Evolutionary conservation across 2,797 vertebrate species (phyloP), one percentile per base, ranked within the genome.

Genomic region (Miichthys miiuy): DNA sequence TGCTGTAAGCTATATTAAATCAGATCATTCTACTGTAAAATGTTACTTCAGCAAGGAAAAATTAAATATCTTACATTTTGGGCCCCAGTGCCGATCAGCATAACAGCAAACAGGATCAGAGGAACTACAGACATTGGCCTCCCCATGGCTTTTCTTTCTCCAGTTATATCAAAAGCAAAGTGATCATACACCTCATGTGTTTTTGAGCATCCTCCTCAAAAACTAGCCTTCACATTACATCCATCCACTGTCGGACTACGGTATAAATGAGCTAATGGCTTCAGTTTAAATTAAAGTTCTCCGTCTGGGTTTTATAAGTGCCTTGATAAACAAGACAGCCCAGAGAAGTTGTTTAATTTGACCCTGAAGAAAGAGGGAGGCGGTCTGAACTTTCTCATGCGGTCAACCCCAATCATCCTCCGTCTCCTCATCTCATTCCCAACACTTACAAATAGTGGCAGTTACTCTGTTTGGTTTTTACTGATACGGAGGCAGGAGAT

Each of bases 61-160:
- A 58, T 4, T 0, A 71, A 70, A 64, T 10, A 12, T 51, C 90
- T 92, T 92, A 91, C 91, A 41, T 91, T 67, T 51, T 90, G 86
- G 50, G 84, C 91, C n/a, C 18, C 72, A 11, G 73, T 68, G 42
- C 42, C 60, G 63, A 75, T 76, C 83, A 88, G 75, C 70, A 87
- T 77, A 62, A 78, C 72, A 69, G 77, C 83, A 57, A 85, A 68
- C 58, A 93, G 51, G 42, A 91, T 68, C 51, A 86, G 67, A 79
- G 55, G 48, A 64, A 75, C 5, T 16, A 46, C 11, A 0, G 72
- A 46, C 42, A 34, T 21, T n/a, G 41, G 57, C 57, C 38, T 82
- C 30, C 50, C 68, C 89, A 92, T 91, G 44, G 46, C 44, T 77
- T 30, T 47, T 68, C 46, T 34, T 63, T 46, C n/a, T 67, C 27